These are phyloP conservation scores for Perccottus glenii DNA, from an alignment of 2,113 vertebrate genomes.

Conservation along the genomic window DNA sequence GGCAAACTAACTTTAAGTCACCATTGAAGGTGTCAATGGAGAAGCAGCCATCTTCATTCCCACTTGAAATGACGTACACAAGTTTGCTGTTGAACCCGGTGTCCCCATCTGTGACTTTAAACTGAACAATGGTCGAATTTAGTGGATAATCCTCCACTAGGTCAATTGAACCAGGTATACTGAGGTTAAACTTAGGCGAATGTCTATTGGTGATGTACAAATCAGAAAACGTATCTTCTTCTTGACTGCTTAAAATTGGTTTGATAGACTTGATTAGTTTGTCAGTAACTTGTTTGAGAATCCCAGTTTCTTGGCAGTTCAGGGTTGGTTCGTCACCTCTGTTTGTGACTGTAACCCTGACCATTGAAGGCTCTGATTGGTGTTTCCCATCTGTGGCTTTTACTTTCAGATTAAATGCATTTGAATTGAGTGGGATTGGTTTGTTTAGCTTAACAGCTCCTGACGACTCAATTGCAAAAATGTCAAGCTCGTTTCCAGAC, in stretches of 20 bases:
- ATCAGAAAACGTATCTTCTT: constrained; percentile 86
- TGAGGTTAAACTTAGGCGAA: constrained; percentile 84
- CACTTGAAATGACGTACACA: constrained; percentile 88
- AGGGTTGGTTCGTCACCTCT: constrained; percentile 74
- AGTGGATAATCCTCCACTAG: constrained; percentile 82
- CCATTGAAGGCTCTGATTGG: constrained; percentile 81
- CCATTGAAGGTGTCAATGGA: constrained; percentile 87
- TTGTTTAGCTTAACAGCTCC: constrained; percentile 83
- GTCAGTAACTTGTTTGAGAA: constrained; percentile 85
- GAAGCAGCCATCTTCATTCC: constrained; percentile 92
- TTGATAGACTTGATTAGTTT: constrained; percentile 88
- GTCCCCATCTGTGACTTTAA: constrained; percentile 87
- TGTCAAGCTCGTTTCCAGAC: constrained; percentile 87
- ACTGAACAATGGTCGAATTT: constrained; percentile 81
- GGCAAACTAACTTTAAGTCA: constrained; percentile 83
- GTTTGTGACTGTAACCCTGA: constrained; percentile 85
- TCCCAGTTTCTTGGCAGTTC: constrained; percentile 88
- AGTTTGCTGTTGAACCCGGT: constrained; percentile 88
- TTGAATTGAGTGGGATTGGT: constrained; percentile 70
- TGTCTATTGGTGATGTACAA: constrained; percentile 87
- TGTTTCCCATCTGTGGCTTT: constrained; percentile 89
- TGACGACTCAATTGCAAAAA: constrained; percentile 86
- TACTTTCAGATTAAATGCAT: constrained; percentile 83
- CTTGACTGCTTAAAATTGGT: constrained; percentile 76
- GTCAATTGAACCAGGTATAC: constrained; percentile 87